A percentile compares a stretch with the other conserved stretches of the same genome.
Evolutionary conservation across 2,888 invertebrate species (phyloP).

Genomic region (Sturmia bella): DNA sequence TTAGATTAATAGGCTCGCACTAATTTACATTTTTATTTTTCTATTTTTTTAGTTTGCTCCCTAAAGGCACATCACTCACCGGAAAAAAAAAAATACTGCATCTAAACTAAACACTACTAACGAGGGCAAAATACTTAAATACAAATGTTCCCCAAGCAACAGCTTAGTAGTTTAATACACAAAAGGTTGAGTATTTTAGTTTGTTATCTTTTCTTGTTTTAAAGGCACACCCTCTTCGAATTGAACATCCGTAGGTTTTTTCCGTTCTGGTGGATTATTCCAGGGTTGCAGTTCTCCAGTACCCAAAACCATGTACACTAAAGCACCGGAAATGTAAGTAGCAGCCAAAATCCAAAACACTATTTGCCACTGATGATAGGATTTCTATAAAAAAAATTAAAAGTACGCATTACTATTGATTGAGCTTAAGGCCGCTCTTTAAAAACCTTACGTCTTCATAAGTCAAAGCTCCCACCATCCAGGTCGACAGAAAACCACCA

Average conservation of each 20-base stretch:
- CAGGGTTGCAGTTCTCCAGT: conserved; percentile 85
- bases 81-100: too few relatives aligned
- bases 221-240: conserved; percentile 82
- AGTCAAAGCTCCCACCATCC: conserved; percentile 90
- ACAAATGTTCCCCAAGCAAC: conserved; percentile 33
- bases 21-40: conserved; percentile 29
- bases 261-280: conserved; percentile 82
- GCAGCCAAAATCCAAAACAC: conserved; percentile 91
- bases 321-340: conserved; percentile 87
- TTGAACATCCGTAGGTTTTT: conserved; percentile 71
- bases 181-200: conserved; percentile 50
- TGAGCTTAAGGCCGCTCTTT: background rate
- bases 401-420: background rate
- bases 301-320: conserved; percentile 84
- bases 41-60: too few relatives aligned
- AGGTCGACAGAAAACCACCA: conserved; percentile 91
- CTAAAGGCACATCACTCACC: too few relatives aligned
- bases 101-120: too few relatives aligned
- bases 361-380: conserved; percentile 89
- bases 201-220: conserved; percentile 77
- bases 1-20: too few relatives aligned
- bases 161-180: background rate
- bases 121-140: too few relatives aligned
- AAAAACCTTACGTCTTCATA: conserved; percentile 85
- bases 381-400: conserved; percentile 83